Conservation (phyloP, 2,888 invertebrate genomes). For the Scelioninae gen. 2 region DNA sequence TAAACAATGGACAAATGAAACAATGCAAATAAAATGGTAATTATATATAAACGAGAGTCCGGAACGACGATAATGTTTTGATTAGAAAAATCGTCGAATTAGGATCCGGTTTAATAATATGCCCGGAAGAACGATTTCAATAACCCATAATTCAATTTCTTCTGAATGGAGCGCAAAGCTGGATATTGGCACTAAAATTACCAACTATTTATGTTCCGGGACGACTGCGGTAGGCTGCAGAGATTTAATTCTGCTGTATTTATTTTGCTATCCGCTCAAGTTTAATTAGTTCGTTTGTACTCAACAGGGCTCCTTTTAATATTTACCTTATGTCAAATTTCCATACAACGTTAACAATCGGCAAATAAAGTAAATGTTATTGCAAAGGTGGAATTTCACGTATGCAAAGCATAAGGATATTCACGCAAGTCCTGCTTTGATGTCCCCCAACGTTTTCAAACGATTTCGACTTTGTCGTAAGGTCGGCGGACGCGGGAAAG, state of each 20-base stretch:
- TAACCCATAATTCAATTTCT: no score
- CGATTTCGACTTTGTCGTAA: not conserved
- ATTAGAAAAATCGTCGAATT: no score
- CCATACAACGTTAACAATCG: not conserved
- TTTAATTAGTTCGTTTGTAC: constrained; percentile 6
- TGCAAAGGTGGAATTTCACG: not conserved
- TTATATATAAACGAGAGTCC: no score
- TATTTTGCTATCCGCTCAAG: not conserved
- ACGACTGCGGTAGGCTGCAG: not conserved
- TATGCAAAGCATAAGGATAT: not conserved
- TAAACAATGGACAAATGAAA: no score
- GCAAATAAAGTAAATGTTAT: not conserved
- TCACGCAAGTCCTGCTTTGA: constrained; percentile 3
- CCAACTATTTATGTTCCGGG: constrained; percentile 5
- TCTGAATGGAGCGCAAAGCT: no score
- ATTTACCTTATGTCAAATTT: constrained; percentile 9
- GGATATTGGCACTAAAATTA: no score
- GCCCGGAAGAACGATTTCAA: no score
- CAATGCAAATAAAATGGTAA: no score
- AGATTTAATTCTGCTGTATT: constrained; percentile 8
- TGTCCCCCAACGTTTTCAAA: not conserved
- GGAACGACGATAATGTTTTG: no score
- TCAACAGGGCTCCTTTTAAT: not conserved
- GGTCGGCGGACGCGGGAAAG: not conserved
- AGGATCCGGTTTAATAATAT: no score